Evolutionary conservation across 2,797 vertebrate species (phyloP).

Genomic region (Heliangelus exortis): DNA sequence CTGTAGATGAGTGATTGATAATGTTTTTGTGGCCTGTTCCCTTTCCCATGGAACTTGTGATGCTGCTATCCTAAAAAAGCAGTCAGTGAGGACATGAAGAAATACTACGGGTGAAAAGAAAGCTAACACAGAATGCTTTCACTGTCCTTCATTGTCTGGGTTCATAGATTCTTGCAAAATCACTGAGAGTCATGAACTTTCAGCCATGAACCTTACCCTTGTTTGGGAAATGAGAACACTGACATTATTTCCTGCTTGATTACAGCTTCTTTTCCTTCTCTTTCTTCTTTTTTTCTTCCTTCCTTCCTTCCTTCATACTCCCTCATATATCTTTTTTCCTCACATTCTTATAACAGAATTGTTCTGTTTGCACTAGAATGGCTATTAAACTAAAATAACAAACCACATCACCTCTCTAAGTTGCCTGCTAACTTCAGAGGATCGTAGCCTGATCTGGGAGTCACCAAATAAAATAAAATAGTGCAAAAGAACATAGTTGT

Average conservation of each 20-base stretch:
- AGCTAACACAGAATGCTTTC: not conserved
- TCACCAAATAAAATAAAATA: constrained; percentile 19
- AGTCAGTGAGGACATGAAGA: not conserved
- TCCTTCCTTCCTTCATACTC: not conserved
- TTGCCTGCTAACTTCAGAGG: constrained; percentile 14
- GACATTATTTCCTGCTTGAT: not conserved
- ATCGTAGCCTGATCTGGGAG: not conserved
- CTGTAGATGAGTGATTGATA: not conserved
- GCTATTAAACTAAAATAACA: constrained; percentile 43
- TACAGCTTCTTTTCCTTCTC: not conserved
- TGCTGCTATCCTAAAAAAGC: not conserved
- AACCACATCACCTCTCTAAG: constrained; percentile 23
- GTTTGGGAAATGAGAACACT: not conserved
- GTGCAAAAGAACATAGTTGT: not conserved
- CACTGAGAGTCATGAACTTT: not conserved
- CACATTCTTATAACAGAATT: not conserved
- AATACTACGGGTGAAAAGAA: not conserved
- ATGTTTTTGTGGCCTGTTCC: not conserved
- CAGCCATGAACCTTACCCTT: not conserved
- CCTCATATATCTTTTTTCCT: not conserved
- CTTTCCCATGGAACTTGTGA: not conserved
- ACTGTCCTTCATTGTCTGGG: not conserved
- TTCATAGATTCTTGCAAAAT: not conserved
- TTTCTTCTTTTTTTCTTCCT: not conserved
- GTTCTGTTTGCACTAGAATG: not conserved